These are phyloP conservation scores for Porites lutea DNA, from an alignment of 64 coral and sea anemone genomes.

Conservation along the genomic window DNA sequence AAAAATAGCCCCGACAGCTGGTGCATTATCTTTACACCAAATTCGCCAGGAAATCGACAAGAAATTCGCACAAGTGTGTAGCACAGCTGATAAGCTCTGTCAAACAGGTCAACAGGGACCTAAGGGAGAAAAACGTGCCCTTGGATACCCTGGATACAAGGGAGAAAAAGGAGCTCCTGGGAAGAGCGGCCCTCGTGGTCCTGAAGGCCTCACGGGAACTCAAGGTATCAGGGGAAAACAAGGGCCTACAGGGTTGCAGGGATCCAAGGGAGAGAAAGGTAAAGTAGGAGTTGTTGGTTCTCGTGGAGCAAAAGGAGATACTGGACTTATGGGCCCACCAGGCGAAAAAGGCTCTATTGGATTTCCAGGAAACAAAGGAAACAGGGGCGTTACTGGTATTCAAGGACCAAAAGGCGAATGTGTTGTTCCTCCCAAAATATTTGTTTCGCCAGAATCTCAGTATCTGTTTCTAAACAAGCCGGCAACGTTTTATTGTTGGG, in stretches of 20 bases:
- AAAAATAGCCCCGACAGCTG: neutral
- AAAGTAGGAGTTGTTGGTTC: neutral
- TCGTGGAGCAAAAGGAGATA: neutral
- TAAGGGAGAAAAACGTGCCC: neutral
- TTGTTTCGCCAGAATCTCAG: neutral
- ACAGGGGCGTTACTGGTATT: neutral
- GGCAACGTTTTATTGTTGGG: constrained; percentile 10
- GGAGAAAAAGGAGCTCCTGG: constrained; percentile 15
- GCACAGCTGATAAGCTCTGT: neutral
- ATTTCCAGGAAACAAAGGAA: neutral
- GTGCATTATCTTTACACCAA: neutral
- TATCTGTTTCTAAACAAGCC: neutral
- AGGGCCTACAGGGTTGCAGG: neutral
- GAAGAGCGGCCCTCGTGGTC: neutral
- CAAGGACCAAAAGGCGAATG: constrained; percentile 13
- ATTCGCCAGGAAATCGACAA: neutral
- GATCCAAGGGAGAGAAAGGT: neutral
- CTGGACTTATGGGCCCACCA: neutral
- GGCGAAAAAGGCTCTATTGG: constrained; percentile 18
- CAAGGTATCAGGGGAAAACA: neutral
- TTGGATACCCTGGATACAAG: neutral
- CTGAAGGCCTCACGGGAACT: neutral
- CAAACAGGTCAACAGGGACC: constrained; percentile 7
- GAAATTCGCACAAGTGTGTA: neutral
- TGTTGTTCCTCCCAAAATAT: neutral